These are phyloP conservation scores for Tetraneura akinire DNA, from an alignment of 1,140 invertebrate species.

Conservation along the genomic window DNA sequence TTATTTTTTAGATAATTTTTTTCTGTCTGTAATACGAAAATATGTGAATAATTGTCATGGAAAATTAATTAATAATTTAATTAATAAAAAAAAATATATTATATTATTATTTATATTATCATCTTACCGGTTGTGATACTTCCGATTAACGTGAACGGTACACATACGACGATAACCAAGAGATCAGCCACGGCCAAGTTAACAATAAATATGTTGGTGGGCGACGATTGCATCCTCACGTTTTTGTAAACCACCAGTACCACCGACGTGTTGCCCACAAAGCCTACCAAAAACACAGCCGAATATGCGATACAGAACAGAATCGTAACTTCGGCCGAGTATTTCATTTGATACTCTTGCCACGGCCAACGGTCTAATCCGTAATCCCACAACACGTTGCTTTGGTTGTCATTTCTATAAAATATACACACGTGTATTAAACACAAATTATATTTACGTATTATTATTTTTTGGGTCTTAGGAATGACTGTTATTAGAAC, in stretches of 20 bases:
- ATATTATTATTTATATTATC: neutral
- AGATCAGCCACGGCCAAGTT: slow-evolving; percentile 66
- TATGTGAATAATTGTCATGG: no score
- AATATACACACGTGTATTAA: no score
- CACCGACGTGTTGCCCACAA: slow-evolving; percentile 87
- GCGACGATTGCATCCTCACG: slow-evolving; percentile 73
- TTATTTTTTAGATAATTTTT: no score
- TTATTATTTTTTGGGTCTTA: no score
- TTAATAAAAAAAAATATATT: neutral
- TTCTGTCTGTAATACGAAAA: no score
- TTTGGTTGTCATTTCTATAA: neutral
- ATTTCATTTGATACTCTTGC: slow-evolving; percentile 58
- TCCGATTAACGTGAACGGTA: slow-evolving; percentile 71
- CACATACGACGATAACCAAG: slow-evolving; percentile 63
- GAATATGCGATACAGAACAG: slow-evolving; percentile 82
- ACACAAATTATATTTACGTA: no score
- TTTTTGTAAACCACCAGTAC: slow-evolving; percentile 86
- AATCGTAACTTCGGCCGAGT: slow-evolving; percentile 75
- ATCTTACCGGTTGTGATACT: slow-evolving; percentile 92
- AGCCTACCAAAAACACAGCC: slow-evolving; percentile 80
- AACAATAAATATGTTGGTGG: slow-evolving; percentile 67
- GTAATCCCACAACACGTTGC: neutral
- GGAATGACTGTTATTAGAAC: no score
- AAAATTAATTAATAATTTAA: no score
- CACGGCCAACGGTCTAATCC: slow-evolving; percentile 8